These are phyloP conservation scores for Laticauda colubrina DNA, from an alignment of 2,113 vertebrate genomes.

Conservation along the genomic window DNA sequence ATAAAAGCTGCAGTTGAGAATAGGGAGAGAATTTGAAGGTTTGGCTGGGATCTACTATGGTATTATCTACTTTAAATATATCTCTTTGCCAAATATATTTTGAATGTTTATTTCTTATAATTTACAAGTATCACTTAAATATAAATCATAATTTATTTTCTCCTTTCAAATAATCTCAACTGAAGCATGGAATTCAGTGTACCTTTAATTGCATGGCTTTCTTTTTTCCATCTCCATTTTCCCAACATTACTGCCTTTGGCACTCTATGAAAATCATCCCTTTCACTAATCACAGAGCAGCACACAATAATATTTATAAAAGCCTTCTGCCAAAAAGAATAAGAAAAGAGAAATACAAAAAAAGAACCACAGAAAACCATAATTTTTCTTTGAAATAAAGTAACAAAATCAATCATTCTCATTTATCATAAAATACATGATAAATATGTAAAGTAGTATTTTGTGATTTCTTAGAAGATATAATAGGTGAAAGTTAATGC, in stretches of 20 bases:
- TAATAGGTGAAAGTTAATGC: conserved; percentile 42
- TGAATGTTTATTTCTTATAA: conserved; percentile 53
- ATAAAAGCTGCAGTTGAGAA: conserved; percentile 57
- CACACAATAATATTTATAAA: conserved; percentile 57
- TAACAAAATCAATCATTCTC: conserved; percentile 47
- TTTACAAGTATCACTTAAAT: conserved; percentile 49
- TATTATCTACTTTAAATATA: conserved; percentile 58
- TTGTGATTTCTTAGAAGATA: conserved; percentile 37
- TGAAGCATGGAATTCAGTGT: conserved; percentile 48
- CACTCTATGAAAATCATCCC: not conserved
- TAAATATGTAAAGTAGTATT: conserved; percentile 34
- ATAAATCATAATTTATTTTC: conserved; percentile 49
- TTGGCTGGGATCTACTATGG: conserved; percentile 52
- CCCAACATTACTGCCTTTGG: conserved; percentile 35
- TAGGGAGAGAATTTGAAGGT: conserved; percentile 63
- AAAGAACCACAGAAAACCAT: not conserved
- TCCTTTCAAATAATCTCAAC: conserved; percentile 43
- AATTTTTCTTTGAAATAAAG: conserved; percentile 50
- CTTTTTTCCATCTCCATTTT: not conserved
- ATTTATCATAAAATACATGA: conserved; percentile 18
- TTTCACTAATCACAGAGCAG: conserved; percentile 51
- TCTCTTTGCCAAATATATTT: conserved; percentile 54
- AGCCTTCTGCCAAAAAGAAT: conserved; percentile 34
- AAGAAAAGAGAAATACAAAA: not conserved
- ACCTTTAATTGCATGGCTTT: conserved; percentile 36